Evolutionary conservation across 2,113 vertebrate species (phyloP).

Genomic region (Aegotheles bennettii): DNA sequence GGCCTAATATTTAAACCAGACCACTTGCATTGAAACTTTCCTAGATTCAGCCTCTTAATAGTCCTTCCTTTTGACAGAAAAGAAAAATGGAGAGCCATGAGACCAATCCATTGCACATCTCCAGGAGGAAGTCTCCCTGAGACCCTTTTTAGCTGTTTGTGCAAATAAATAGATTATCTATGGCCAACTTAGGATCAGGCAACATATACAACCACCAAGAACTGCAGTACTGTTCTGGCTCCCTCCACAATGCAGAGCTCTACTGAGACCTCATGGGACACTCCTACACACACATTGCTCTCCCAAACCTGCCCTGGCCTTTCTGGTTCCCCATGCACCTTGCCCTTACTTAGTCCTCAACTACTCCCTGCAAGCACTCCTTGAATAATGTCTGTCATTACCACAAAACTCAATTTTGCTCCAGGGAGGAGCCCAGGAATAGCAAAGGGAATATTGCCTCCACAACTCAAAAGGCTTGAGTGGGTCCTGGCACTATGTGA

Average conservation of each 20-base stretch:
- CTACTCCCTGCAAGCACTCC: not conserved
- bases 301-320: not conserved
- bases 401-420: not conserved
- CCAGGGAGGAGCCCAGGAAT: not conserved
- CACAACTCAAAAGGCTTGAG: constrained; percentile 27
- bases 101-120: not conserved
- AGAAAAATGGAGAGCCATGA: not conserved
- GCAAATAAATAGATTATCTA: not conserved
- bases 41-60: not conserved
- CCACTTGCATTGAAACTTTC: not conserved
- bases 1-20: not conserved
- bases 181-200: not conserved
- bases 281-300: not conserved
- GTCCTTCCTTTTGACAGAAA: not conserved
- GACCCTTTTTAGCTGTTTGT: not conserved
- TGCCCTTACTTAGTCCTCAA: not conserved
- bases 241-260: not conserved
- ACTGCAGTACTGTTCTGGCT: not conserved
- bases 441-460: not conserved
- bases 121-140: not conserved
- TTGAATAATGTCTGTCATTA: not conserved
- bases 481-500: not conserved
- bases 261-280: not conserved
- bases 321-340: not conserved
- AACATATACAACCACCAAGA: not conserved